These are phyloP conservation scores for Etheostoma nigrum DNA, from an alignment of 2,797 vertebrate species.

Conservation along the genomic window DNA sequence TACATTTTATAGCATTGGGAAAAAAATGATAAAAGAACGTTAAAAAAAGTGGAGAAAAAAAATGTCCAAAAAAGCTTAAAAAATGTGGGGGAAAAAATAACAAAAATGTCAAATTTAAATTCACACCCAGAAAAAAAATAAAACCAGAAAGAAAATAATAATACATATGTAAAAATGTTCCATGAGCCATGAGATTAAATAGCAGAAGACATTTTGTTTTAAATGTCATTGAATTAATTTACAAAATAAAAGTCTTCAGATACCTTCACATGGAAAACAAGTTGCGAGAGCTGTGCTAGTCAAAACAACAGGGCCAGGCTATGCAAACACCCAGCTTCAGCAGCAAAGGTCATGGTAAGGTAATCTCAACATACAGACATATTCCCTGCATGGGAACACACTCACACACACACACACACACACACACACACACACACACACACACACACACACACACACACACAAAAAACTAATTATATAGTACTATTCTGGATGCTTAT, in stretches of 20 bases:
- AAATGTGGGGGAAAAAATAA: too few relatives aligned
- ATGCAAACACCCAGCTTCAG: slow-evolving; percentile 68
- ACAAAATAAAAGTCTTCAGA: slow-evolving; percentile 47
- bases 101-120: too few relatives aligned
- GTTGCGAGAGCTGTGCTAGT: slow-evolving; percentile 48
- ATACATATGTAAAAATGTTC: not conserved
- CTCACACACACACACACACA: slow-evolving; percentile 1
- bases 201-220: slow-evolving; percentile 5
- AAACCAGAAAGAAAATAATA: not conserved
- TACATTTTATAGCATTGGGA: too few relatives aligned
- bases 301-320: slow-evolving; percentile 64
- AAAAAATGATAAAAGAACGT: too few relatives aligned
- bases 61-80: too few relatives aligned
- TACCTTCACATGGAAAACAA: slow-evolving; percentile 50
- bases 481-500: not conserved
- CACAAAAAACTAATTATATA: not conserved
- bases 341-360: slow-evolving; percentile 71
- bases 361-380: slow-evolving; percentile 54
- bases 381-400: slow-evolving; percentile 40
- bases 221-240: slow-evolving; percentile 63
- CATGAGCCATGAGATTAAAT: slow-evolving; percentile 10
- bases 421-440: slow-evolving; percentile 1
- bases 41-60: too few relatives aligned
- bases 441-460: not conserved
- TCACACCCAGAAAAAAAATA: too few relatives aligned